phyloP scores from a whole-genome alignment of 2,113 vertebrate genomes.

The Poecile atricapillus region DNA sequence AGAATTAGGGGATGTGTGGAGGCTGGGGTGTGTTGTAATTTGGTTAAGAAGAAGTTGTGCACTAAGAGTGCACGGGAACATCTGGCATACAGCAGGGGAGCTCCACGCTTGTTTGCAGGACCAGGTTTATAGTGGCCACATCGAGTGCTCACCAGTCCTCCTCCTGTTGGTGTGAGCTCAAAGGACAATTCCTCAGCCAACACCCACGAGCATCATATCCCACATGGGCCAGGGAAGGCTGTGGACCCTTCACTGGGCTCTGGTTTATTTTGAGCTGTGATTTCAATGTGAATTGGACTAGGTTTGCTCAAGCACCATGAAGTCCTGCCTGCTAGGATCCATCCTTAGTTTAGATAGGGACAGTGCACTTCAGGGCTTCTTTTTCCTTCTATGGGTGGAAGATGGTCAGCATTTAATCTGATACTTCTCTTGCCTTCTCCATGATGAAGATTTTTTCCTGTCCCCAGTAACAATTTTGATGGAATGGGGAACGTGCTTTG shows the following conservation, averaged over 20 bases:
- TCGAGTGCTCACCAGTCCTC: neutral
- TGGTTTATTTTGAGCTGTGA: neutral
- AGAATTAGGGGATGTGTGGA: neutral
- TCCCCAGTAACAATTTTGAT: neutral
- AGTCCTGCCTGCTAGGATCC: neutral
- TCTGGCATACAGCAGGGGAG: neutral
- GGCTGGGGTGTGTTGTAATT: neutral
- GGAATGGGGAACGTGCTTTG: neutral
- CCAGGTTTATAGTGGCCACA: neutral
- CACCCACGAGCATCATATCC: rapidly evolving
- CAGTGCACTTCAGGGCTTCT: neutral
- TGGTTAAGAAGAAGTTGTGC: neutral
- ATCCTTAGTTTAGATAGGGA: neutral
- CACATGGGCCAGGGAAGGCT: neutral
- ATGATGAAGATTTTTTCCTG: neutral
- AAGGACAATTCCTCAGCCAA: neutral
- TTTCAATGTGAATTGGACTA: neutral
- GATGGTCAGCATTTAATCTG: neutral
- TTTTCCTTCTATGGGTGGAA: neutral
- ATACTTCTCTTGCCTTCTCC: neutral
- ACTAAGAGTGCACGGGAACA: neutral
- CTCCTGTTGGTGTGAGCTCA: neutral
- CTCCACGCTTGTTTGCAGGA: neutral
- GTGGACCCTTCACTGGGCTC: rapidly evolving
- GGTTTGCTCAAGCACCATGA: neutral